These are phyloP conservation scores for Diorhabda sublineata DNA, from an alignment of 1,140 invertebrate species.

Conservation along the genomic window DNA sequence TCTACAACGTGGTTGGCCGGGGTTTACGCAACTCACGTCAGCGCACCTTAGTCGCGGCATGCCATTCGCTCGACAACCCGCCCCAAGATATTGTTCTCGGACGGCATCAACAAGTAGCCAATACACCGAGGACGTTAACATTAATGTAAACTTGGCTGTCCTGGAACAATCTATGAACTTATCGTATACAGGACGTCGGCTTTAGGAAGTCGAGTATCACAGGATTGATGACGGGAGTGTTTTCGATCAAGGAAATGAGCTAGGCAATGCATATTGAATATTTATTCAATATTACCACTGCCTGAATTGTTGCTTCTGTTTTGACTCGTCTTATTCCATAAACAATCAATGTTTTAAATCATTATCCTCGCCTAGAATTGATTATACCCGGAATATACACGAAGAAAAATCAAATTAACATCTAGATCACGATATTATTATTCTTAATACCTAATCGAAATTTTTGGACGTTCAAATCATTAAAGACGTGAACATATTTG, in stretches of 20 bases:
- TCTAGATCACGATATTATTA: too few species aligned
- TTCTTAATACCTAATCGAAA: too few species aligned
- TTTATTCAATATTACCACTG: not conserved
- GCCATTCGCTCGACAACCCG: slow-evolving; percentile 35
- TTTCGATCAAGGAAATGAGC: not conserved
- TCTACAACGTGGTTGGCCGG: slow-evolving; percentile 38
- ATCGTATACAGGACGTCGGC: slow-evolving; percentile 15
- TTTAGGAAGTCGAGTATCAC: slow-evolving; percentile 19
- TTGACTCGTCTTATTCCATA: not conserved
- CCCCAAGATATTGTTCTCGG: slow-evolving; percentile 13
- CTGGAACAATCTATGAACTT: slow-evolving; percentile 17
- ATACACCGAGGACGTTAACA: slow-evolving; percentile 39
- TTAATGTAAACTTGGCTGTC: not conserved
- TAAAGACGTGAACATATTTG: too few species aligned
- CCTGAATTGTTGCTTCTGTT: not conserved
- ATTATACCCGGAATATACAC: too few species aligned
- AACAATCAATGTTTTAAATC: too few species aligned
- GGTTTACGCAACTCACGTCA: slow-evolving; percentile 33
- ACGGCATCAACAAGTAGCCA: slow-evolving; percentile 48
- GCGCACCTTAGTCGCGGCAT: slow-evolving; percentile 32
- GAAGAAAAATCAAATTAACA: too few species aligned
- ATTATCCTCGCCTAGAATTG: too few species aligned
- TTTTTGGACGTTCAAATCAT: too few species aligned
- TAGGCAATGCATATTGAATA: not conserved
- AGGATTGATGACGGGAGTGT: not conserved